Percentiles rank a stretch among this genome's conserved stretches.
Evolutionary conservation across 1,140 invertebrate genomes (phyloP).

Genomic region (Rhysida immarginata): DNA sequence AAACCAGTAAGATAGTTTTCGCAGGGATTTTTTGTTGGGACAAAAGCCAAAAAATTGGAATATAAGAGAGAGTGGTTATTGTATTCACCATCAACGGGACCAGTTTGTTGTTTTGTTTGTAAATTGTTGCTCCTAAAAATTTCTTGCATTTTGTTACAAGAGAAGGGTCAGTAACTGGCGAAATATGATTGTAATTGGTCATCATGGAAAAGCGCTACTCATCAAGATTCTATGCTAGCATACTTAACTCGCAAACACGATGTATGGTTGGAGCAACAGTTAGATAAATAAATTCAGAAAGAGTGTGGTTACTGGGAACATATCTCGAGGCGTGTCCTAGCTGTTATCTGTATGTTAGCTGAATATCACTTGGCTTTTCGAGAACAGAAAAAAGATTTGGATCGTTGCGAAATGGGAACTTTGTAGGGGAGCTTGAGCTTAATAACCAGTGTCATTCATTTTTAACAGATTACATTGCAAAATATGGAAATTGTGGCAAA

Average conservation of each 20-base stretch:
- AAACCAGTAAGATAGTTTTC: too few relatives aligned
- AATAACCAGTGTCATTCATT: conserved; percentile 16
- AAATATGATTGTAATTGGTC: conserved; percentile 14
- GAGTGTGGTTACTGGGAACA: conserved; percentile 12
- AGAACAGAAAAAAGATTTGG: conserved; percentile 17
- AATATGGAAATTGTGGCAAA: conserved; percentile 11
- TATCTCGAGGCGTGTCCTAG: conserved; percentile 13
- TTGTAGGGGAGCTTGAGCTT: conserved; percentile 16
- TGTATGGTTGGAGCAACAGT: conserved; percentile 11
- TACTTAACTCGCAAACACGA: conserved; percentile 15
- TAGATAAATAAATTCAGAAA: conserved; percentile 14
- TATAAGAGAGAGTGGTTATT: too few relatives aligned
- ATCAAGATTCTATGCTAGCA: conserved; percentile 15
- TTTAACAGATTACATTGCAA: conserved; percentile 15
- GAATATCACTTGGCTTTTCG: conserved; percentile 16
- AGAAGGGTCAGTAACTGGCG: conserved; percentile 11
- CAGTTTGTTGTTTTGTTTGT: conserved; percentile 17
- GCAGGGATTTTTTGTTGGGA: too few relatives aligned
- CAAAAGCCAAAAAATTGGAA: too few relatives aligned
- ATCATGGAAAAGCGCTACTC: conserved; percentile 8
- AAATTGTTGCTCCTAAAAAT: conserved; percentile 15
- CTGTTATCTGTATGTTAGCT: conserved; percentile 16
- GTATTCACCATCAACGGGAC: conserved; percentile 17
- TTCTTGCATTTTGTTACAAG: conserved; percentile 9
- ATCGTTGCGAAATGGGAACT: conserved; percentile 18